Conservation (phyloP, 1,140 invertebrate species). For the Musca domestica region DNA sequence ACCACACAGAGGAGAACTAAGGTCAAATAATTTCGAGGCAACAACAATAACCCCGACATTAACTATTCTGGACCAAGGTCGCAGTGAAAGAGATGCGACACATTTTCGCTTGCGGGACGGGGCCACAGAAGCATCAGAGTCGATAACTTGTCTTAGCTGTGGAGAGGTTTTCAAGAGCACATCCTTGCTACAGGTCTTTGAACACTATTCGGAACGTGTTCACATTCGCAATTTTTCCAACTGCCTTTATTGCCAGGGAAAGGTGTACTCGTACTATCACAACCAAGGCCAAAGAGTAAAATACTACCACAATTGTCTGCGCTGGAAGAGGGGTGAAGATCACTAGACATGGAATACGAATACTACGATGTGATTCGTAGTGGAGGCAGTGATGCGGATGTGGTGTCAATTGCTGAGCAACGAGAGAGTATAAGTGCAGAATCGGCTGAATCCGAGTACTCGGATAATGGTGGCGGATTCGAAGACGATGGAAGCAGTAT, state of each 20-base stretch:
- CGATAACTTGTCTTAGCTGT: constrained; percentile 39
- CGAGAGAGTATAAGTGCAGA: constrained; percentile 25
- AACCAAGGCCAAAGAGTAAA: background rate
- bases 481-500: constrained; percentile 25
- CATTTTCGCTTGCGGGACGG: constrained; percentile 39
- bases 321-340: constrained; percentile 26
- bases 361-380: constrained; percentile 13
- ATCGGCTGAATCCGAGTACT: constrained; percentile 36
- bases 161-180: constrained; percentile 26
- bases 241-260: constrained; percentile 40
- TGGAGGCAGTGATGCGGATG: constrained; percentile 5
- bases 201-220: constrained; percentile 34
- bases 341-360: constrained; percentile 20
- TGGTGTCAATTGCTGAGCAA: constrained; percentile 21
- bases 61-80: constrained; percentile 2
- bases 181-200: constrained; percentile 37
- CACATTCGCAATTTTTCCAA: constrained; percentile 25
- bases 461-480: constrained; percentile 27
- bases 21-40: background rate
- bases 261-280: constrained; percentile 24
- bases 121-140: constrained; percentile 29
- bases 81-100: constrained; percentile 44
- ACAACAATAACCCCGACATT: constrained; percentile 4
- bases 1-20: too few relatives aligned
- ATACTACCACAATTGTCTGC: constrained; percentile 28